These are phyloP conservation scores for Cyprinodon brontotheroides DNA, from an alignment of 2,113 vertebrate species.

Conservation along the genomic window DNA sequence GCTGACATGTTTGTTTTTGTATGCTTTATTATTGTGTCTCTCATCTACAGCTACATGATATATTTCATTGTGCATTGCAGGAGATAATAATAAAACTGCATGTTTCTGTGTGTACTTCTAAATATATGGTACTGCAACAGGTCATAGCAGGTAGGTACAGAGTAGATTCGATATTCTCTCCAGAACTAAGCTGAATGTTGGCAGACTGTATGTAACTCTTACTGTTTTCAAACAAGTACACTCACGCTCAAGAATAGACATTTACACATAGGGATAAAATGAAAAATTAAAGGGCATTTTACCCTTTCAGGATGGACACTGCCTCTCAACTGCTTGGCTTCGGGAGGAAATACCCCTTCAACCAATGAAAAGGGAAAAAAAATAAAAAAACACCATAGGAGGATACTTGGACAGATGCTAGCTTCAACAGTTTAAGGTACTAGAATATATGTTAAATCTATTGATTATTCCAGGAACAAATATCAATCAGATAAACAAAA, in stretches of 20 bases:
- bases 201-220: conserved; percentile 13
- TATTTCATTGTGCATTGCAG: conserved; percentile 4
- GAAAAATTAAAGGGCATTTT: background rate
- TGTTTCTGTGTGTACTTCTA: conserved; percentile 12
- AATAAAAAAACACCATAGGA: no score
- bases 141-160: conserved; percentile 48
- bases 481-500: background rate
- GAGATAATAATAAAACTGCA: background rate
- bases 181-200: conserved; percentile 48
- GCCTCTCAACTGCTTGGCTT: no score
- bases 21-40: conserved; percentile 16
- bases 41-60: background rate
- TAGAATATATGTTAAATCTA: no score
- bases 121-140: conserved; percentile 29
- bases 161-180: conserved; percentile 62
- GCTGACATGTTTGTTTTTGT: conserved; percentile 42
- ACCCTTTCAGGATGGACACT: no score
- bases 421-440: no score
- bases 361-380: no score
- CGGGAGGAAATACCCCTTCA: no score
- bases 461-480: background rate
- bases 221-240: conserved; percentile 8
- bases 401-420: no score
- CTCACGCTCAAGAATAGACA: conserved; percentile 7
- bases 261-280: conserved; percentile 15